A percentile compares a stretch with the other conserved stretches of the same genome.
Conservation (phyloP, 2,888 invertebrate genomes). For the Sepioteuthis lessoniana region DNA sequence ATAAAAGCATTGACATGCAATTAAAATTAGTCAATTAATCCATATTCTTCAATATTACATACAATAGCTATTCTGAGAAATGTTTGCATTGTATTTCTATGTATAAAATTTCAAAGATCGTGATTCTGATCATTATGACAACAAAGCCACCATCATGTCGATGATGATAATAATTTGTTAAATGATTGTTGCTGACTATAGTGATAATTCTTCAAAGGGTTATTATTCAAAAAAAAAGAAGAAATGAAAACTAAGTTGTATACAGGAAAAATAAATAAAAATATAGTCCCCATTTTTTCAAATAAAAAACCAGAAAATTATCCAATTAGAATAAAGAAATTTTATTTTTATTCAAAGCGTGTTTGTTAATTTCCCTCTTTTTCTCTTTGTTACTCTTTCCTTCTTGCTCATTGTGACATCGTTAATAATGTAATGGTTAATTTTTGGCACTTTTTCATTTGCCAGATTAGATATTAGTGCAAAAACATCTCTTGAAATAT, state of each 20-base stretch:
- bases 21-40: no score
- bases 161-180: background rate
- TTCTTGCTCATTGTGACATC: background rate
- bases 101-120: no score
- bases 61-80: no score
- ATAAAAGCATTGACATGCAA: no score
- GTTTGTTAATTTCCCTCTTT: background rate
- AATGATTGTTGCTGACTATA: background rate
- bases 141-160: background rate
- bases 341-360: background rate
- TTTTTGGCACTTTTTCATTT: background rate
- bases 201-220: background rate
- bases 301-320: background rate
- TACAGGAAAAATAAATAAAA: background rate
- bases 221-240: background rate
- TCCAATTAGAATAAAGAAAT: background rate
- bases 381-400: background rate
- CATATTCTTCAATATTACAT: no score
- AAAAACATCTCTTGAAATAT: background rate
- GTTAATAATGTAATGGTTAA: conserved; percentile 15
- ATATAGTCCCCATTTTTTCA: background rate
- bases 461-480: background rate
- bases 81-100: no score
- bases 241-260: background rate
- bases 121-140: no score